phyloP scores from a whole-genome alignment of 2,797 vertebrate genomes.

The Chelon labrosus region DNA sequence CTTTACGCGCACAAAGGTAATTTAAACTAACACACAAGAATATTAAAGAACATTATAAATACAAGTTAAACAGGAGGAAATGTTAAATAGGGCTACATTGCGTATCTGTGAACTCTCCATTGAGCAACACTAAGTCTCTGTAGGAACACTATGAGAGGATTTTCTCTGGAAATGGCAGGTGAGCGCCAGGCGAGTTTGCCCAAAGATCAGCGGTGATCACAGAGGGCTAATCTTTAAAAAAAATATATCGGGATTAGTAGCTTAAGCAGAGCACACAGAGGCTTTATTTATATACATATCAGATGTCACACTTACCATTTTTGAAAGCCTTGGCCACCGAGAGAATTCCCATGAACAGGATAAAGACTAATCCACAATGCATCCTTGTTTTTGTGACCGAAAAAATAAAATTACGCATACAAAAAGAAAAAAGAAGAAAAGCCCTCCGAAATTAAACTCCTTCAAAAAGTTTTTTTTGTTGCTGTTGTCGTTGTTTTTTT shows the following conservation, averaged over 20 bases:
- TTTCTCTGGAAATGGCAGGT: conserved; percentile 45
- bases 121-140: conserved; percentile 1
- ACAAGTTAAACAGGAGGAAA: not conserved
- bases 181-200: conserved; percentile 55
- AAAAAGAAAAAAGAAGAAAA: conserved; percentile 48
- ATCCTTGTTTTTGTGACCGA: conserved; percentile 85
- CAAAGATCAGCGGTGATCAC: conserved; percentile 62
- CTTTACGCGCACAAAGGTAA: not conserved
- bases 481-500: too few relatives aligned
- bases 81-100: not conserved
- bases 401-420: conserved; percentile 64
- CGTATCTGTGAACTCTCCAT: not conserved
- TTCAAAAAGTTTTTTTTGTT: conserved; percentile 25
- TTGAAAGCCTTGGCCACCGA: conserved; percentile 86
- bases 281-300: conserved; percentile 57
- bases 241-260: conserved; percentile 66
- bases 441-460: conserved; percentile 68
- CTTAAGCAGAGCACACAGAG: conserved; percentile 42
- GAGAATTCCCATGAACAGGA: conserved; percentile 89
- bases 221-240: conserved; percentile 60
- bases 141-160: not conserved
- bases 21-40: not conserved
- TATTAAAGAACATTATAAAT: not conserved
- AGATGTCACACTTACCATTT: conserved; percentile 91
- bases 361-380: conserved; percentile 91